Conservation (phyloP, 1,140 invertebrate genomes). For the Dolichoris vasculosae region DNA sequence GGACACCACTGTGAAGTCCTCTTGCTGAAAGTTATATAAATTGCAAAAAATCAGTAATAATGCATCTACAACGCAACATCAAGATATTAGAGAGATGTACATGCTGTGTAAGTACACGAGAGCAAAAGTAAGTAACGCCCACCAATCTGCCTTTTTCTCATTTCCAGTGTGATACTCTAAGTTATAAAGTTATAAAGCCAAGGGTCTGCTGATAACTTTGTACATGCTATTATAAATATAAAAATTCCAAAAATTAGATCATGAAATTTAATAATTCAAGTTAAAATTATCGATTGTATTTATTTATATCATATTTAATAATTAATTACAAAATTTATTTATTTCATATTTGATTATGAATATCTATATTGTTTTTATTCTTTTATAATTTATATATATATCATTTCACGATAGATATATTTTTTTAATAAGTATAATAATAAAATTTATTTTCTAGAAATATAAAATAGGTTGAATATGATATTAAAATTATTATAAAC, state of each 20-base stretch:
- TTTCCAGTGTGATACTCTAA: slow-evolving; percentile 51
- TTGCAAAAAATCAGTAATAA: slow-evolving; percentile 64
- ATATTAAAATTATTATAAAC: too few species aligned
- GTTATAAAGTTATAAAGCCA: slow-evolving; percentile 54
- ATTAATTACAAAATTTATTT: too few species aligned
- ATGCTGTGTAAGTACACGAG: slow-evolving; percentile 45
- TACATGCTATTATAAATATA: neutral
- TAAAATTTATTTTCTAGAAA: too few species aligned
- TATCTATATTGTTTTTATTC: too few species aligned
- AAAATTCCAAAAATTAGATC: neutral
- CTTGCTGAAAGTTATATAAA: slow-evolving; percentile 59
- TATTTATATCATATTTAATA: neutral
- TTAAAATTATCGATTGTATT: too few species aligned
- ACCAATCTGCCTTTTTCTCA: slow-evolving; percentile 64
- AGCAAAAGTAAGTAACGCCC: slow-evolving; percentile 61
- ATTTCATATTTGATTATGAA: too few species aligned
- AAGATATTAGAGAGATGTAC: slow-evolving; percentile 55
- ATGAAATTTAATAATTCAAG: neutral
- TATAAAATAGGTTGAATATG: too few species aligned
- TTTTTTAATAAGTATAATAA: too few species aligned
- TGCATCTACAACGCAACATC: slow-evolving; percentile 15
- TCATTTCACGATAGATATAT: too few species aligned
- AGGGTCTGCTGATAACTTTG: neutral
- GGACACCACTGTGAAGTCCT: neutral
- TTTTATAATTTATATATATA: too few species aligned